Base-by-base conservation (phyloP, 2,888 invertebrate genomes). In the Mythimna pallens region DNA sequence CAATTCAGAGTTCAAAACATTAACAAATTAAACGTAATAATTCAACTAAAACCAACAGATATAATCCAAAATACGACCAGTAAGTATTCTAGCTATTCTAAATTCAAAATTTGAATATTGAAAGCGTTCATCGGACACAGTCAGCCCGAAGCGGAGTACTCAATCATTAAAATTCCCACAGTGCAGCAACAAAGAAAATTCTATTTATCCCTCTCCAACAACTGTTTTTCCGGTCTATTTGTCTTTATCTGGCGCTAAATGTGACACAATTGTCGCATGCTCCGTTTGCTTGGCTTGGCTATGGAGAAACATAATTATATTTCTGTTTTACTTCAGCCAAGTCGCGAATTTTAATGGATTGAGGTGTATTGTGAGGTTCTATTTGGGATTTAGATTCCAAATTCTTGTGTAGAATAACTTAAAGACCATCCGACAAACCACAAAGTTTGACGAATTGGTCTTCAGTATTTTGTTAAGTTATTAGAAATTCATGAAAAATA, bases 141-240 rank as follows among this genome's bases (percentile, higher is more conserved):
- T 74, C 70, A 82, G 81, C 76, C 80, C 73, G 78, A 81, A 84
- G 80, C 83, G 81, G 65, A 78, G 82, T 84, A 89, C 92, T 93
- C 90, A 93, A 95, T 95, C 95, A 95, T 95, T 95, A 94, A 95
- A 95, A 94, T 94, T 93, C 91, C 90, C 89, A 84, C 87, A 88
- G 83, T 86, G 89, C 81, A 84, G 91, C 87, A 88, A 92, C 92
- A 91, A 92, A 92, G 93, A 92, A 91, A 93, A 91, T 85, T 84
- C 89, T 91, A 90, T 93, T 93, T 93, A 93, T 95, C 95, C 90
- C 94, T 88, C 91, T 95, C 94, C 87, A 89, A 89, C 94, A 89
- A 90, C 90, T 89, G 93, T 94, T 95, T 95, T 95, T 95, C 95
- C 94, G 94, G 92, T 94, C 94, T 95, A 95, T 95, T 95, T 95